These are phyloP conservation scores for Cololabis saira DNA, from an alignment of 2,113 vertebrate genomes.

Conservation along the genomic window DNA sequence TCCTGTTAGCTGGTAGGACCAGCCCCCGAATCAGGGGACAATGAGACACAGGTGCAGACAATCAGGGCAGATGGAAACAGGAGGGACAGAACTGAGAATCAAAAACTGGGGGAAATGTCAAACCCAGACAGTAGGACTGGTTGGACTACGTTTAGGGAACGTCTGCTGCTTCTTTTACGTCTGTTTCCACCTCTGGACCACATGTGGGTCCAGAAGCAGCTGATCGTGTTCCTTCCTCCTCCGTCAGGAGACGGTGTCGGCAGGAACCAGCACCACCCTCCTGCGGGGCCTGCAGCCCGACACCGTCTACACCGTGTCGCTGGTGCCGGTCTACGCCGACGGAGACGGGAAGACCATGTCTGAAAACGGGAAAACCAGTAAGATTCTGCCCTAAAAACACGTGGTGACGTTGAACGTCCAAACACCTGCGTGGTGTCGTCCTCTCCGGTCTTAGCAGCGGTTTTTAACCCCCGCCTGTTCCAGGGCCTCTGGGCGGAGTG, in stretches of 20 bases:
- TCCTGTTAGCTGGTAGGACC: too few relatives aligned
- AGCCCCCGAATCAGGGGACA: too few relatives aligned
- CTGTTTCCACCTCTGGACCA: background rate
- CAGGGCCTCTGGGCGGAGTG: conserved; percentile 91
- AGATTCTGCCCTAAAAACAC: conserved; percentile 61
- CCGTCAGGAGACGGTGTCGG: conserved; percentile 88
- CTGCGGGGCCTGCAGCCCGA: conserved; percentile 89
- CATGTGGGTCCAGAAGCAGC: background rate
- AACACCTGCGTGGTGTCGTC: too few relatives aligned
- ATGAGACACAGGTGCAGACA: too few relatives aligned
- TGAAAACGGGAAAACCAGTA: conserved; percentile 91
- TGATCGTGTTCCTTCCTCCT: background rate
- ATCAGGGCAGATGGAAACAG: too few relatives aligned
- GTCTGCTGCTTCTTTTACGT: too few relatives aligned
- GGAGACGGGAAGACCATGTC: conserved; percentile 89
- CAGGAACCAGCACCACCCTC: conserved; percentile 86
- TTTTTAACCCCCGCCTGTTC: background rate
- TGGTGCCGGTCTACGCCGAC: conserved; percentile 90
- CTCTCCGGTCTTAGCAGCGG: background rate
- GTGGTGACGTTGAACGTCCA: too few relatives aligned
- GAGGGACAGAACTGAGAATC: too few relatives aligned
- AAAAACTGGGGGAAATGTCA: too few relatives aligned
- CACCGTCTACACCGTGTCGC: conserved; percentile 88
- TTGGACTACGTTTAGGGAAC: too few relatives aligned
- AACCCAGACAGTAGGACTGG: too few relatives aligned